Conservation (phyloP, 2,888 invertebrate genomes). For the Harpagoxenus sublaevis region DNA sequence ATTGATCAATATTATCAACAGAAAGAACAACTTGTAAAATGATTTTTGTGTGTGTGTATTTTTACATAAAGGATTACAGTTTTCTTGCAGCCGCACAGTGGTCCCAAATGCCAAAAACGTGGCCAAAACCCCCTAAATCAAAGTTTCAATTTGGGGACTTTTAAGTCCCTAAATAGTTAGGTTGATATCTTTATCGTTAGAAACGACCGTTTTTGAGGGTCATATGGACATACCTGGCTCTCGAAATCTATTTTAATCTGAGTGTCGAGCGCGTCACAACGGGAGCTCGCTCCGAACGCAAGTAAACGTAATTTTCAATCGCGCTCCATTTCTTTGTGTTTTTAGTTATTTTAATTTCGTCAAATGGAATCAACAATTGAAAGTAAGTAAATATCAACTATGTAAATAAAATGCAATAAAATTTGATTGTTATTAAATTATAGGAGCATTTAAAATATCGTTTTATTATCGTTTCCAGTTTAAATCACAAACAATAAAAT, state of each 20-base stretch:
- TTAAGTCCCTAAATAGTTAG: neutral
- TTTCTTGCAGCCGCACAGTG: too few relatives aligned
- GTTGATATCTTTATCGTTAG: neutral
- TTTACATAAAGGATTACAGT: too few relatives aligned
- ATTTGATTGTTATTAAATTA: constrained; percentile 4
- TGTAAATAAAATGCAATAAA: neutral
- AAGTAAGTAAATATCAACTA: neutral
- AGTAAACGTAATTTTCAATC: neutral
- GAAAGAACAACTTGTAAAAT: too few relatives aligned
- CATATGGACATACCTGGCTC: neutral
- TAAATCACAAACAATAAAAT: neutral
- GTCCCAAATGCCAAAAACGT: neutral
- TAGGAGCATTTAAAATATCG: neutral
- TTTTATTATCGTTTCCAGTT: too few relatives aligned
- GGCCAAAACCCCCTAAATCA: neutral
- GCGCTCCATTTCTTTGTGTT: neutral
- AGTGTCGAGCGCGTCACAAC: neutral
- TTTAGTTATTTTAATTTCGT: neutral
- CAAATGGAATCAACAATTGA: neutral
- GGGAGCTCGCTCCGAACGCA: neutral
- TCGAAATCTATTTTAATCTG: neutral
- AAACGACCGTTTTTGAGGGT: neutral
- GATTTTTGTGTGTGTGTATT: too few relatives aligned
- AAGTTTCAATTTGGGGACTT: constrained; percentile 1
- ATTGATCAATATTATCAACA: too few relatives aligned